Percentiles rank a stretch among this genome's conserved stretches.
Conservation (phyloP, 2,113 vertebrate genomes). For the Tichodroma muraria region DNA sequence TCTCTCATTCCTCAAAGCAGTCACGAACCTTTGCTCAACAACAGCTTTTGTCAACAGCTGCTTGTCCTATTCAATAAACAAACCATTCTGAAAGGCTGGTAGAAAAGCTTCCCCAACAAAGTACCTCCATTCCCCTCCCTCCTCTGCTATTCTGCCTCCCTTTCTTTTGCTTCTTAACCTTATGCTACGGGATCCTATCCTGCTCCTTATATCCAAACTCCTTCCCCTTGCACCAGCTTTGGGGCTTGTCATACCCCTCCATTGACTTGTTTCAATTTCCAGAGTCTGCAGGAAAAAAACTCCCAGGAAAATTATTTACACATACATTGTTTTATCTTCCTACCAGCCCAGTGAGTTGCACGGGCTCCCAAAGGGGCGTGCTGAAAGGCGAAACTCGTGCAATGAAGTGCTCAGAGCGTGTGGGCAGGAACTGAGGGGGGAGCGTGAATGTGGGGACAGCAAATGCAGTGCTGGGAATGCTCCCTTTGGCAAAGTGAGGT, state of each 20-base stretch:
- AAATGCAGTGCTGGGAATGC: neutral
- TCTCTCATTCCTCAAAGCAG: too few species aligned
- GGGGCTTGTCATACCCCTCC: neutral
- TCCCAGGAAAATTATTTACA: neutral
- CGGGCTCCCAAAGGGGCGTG: neutral
- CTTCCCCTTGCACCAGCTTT: neutral
- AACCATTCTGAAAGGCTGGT: too few species aligned
- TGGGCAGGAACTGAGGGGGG: rapidly evolving
- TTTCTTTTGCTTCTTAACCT: too few species aligned
- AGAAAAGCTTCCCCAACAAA: too few species aligned
- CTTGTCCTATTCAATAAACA: too few species aligned
- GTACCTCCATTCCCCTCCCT: too few species aligned
- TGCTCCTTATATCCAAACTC: neutral
- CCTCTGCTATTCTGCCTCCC: too few species aligned
- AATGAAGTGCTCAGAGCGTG: neutral
- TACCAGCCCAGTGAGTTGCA: neutral
- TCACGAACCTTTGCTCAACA: too few species aligned
- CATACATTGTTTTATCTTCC: neutral
- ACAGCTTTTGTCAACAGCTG: too few species aligned
- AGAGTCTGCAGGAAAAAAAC: neutral
- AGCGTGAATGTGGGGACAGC: neutral
- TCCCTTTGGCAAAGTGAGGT: neutral
- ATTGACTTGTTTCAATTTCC: neutral
- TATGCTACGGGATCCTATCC: too few species aligned
- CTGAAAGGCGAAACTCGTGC: neutral